Percentiles rank a stretch among this genome's conserved stretches.
Conservation (phyloP, 2,797 vertebrate species). For the Gallinago stenura region DNA sequence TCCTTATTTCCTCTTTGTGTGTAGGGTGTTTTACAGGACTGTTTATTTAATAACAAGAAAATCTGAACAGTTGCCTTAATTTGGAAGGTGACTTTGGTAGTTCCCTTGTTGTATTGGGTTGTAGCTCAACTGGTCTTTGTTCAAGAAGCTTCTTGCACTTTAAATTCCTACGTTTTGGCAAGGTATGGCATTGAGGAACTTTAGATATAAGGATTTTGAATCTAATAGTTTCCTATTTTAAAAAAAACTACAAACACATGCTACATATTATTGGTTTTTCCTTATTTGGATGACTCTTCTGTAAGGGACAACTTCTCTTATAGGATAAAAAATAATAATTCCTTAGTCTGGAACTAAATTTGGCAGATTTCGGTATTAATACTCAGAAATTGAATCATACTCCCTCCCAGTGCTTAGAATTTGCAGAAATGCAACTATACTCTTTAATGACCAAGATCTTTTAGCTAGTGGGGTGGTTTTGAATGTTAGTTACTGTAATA, state of each 20-base stretch:
- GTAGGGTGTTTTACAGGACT: not conserved
- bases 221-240: not conserved
- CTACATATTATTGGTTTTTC: fast-evolving
- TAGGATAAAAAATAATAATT: not conserved
- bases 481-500: not conserved
- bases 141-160: not conserved
- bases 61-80: not conserved
- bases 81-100: not conserved
- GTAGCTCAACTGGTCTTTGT: not conserved
- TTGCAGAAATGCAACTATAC: not conserved
- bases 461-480: not conserved
- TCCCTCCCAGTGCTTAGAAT: not conserved
- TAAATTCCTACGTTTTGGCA: not conserved
- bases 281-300: not conserved
- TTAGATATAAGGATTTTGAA: not conserved
- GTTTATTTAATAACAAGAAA: not conserved
- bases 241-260: not conserved
- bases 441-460: not conserved
- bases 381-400: not conserved
- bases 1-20: not conserved
- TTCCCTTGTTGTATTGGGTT: not conserved
- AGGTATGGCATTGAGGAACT: not conserved
- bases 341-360: not conserved
- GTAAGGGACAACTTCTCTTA: not conserved
- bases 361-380: not conserved